phyloP scores from a whole-genome alignment of 2,113 vertebrate genomes.

The Dromiciops gliroides region DNA sequence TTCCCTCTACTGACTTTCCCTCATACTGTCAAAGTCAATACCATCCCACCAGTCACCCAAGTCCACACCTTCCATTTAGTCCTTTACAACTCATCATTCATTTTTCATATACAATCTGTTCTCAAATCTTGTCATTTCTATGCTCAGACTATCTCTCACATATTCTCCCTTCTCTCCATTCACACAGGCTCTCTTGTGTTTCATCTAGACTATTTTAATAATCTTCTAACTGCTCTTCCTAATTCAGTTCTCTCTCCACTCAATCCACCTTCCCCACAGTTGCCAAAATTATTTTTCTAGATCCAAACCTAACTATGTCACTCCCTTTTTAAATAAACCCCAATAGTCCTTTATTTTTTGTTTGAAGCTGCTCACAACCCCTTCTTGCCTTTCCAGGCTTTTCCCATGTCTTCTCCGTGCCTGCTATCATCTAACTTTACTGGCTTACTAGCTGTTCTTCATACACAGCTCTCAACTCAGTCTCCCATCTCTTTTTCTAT shows the following conservation, averaged over 20 bases:
- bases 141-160: background rate
- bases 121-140: background rate
- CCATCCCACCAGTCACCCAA: background rate
- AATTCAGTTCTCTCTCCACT: background rate
- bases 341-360: background rate
- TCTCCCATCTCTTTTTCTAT: background rate
- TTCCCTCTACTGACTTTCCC: background rate
- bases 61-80: background rate
- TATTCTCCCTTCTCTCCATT: background rate
- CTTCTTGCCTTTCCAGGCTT: background rate
- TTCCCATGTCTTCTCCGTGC: background rate
- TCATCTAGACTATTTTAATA: background rate
- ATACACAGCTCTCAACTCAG: background rate
- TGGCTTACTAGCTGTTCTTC: background rate
- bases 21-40: background rate
- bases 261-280: background rate
- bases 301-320: background rate
- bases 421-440: background rate
- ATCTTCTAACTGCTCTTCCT: background rate
- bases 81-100: background rate
- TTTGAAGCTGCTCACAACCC: background rate
- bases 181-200: background rate
- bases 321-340: background rate
- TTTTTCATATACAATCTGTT: background rate
- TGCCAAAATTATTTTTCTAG: background rate